Conservation (phyloP, 2,888 invertebrate species). For the Drosophila algonquin region DNA sequence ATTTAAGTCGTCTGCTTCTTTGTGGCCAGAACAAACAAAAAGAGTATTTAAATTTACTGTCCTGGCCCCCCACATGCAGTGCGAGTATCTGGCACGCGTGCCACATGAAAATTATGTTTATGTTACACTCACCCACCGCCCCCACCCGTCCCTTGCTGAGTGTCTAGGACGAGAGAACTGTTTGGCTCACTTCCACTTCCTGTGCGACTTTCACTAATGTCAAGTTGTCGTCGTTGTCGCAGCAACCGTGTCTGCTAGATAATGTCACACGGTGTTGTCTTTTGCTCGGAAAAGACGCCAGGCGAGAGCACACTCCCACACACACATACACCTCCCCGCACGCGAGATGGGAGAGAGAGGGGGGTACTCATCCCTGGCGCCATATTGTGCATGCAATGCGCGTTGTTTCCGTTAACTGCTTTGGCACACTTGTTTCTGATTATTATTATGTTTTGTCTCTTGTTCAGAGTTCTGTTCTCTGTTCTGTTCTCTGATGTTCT, state of each 20-base stretch:
- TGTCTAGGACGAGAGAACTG: constrained; percentile 19
- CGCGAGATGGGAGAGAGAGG: no score
- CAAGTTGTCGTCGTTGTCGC: constrained; percentile 72
- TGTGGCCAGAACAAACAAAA: not conserved
- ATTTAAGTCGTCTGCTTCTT: not conserved
- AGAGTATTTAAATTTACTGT: constrained; percentile 30
- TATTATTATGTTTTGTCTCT: constrained; percentile 76
- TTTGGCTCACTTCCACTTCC: constrained; percentile 74
- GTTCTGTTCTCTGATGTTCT: not conserved
- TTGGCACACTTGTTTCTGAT: constrained; percentile 80
- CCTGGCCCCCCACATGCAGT: constrained; percentile 21
- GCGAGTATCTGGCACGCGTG: constrained; percentile 56
- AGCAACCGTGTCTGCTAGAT: constrained; percentile 74
- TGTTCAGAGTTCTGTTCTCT: not conserved
- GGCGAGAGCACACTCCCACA: constrained; percentile 15
- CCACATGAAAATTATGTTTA: constrained; percentile 77
- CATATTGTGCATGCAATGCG: constrained; percentile 80
- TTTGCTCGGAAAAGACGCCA: constrained; percentile 26
- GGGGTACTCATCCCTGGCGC: constrained; percentile 57
- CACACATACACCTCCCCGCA: constrained; percentile 17
- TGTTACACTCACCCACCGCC: constrained; percentile 40
- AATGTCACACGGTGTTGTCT: constrained; percentile 64
- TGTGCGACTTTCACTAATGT: constrained; percentile 78
- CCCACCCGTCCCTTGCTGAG: not conserved
- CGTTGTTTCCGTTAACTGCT: constrained; percentile 80